Percentiles rank a stretch among this genome's conserved stretches.
phyloP scores from a whole-genome alignment of 2,113 vertebrate genomes.

The Salminus brasiliensis region DNA sequence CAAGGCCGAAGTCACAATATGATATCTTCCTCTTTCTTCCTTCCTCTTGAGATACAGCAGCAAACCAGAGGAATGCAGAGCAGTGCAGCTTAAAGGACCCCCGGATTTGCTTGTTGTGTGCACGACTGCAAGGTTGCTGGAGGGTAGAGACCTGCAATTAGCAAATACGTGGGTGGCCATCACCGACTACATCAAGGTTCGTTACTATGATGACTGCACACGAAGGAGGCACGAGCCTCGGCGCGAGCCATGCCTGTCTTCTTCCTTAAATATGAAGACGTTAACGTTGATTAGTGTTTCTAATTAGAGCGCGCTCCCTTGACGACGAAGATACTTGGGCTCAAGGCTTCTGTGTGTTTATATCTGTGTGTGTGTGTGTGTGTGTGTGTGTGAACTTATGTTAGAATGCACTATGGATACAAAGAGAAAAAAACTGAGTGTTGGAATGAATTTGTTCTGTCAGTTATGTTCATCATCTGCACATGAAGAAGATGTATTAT shows the following conservation, averaged over 20 bases:
- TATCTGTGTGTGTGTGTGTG: no score
- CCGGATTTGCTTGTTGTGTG: conserved; percentile 73
- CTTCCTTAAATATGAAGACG: conserved; percentile 77
- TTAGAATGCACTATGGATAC: no score
- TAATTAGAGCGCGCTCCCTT: conserved; percentile 79
- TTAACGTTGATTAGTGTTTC: conserved; percentile 80
- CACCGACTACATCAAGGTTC: conserved; percentile 70
- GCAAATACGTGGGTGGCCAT: conserved; percentile 76
- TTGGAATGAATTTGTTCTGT: no score
- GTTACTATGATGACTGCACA: conserved; percentile 72
- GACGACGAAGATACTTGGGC: conserved; percentile 70
- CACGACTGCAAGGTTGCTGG: conserved; percentile 73
- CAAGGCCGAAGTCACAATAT: no score
- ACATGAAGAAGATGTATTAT: no score
- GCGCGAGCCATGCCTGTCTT: conserved; percentile 70
- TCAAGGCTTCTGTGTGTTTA: conserved; percentile 61
- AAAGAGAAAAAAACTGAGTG: no score
- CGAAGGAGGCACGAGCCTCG: conserved; percentile 65
- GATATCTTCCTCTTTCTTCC: no score
- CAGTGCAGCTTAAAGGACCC: conserved; percentile 68
- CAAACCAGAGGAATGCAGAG: conserved; percentile 73
- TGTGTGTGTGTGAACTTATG: no score
- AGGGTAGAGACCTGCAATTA: conserved; percentile 80
- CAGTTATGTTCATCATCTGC: no score
- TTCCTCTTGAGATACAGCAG: conserved; percentile 60